Conservation (phyloP, 2,888 invertebrate species). For the Dione juno region DNA sequence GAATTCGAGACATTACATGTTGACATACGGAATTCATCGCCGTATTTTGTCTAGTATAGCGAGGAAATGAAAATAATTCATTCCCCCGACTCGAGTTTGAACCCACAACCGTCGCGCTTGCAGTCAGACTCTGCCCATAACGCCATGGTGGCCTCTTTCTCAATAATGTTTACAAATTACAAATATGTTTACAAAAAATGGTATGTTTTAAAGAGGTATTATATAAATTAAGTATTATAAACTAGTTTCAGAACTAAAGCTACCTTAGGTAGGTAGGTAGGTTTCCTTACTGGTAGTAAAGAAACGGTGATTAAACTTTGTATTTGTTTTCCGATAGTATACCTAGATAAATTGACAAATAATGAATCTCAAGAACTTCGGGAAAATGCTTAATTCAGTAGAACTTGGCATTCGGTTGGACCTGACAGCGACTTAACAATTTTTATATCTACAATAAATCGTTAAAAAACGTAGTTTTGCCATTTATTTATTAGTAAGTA, state of each 20-base stretch:
- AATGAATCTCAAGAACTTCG: conserved; percentile 1
- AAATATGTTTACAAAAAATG: too few relatives aligned
- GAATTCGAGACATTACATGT: too few relatives aligned
- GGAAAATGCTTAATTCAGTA: conserved; percentile 13
- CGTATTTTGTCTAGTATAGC: too few relatives aligned
- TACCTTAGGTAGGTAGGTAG: too few relatives aligned
- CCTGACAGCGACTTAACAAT: conserved; percentile 9
- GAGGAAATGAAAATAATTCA: too few relatives aligned
- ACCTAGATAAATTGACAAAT: conserved; percentile 8
- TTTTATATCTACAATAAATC: conserved; percentile 23
- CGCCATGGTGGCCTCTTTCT: too few relatives aligned
- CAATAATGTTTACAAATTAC: too few relatives aligned
- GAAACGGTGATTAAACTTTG: neutral
- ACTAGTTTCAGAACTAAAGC: neutral
- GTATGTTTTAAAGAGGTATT: neutral
- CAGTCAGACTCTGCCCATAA: too few relatives aligned
- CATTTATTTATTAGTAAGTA: too few relatives aligned
- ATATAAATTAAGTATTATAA: neutral
- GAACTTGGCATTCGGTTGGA: conserved; percentile 5
- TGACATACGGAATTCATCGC: too few relatives aligned
- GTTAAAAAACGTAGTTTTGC: neutral
- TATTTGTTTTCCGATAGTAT: conserved; percentile 1
- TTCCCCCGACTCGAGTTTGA: too few relatives aligned
- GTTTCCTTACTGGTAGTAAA: neutral
- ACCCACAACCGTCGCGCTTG: too few relatives aligned